Percentiles rank a stretch among this genome's conserved stretches.
These are phyloP conservation scores for Pipistrellus nathusii DNA, from an alignment of 2,797 vertebrate species.

Conservation along the genomic window DNA sequence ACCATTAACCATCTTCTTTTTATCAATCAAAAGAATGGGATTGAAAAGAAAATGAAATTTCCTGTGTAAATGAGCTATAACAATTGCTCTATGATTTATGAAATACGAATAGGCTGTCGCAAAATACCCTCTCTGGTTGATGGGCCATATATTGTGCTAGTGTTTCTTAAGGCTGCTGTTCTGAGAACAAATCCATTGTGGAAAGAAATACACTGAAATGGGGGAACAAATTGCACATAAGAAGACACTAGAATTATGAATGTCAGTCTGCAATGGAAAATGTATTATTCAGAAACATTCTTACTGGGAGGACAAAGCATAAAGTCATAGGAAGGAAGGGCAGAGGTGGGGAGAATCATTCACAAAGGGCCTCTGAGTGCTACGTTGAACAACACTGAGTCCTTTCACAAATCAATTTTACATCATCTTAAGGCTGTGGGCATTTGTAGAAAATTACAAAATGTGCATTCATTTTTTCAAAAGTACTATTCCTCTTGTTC, in stretches of 20 bases:
- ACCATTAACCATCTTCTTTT: conserved; percentile 53
- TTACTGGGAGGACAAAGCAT: conserved; percentile 45
- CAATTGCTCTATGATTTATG: conserved; percentile 59
- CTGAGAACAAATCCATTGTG: conserved; percentile 59
- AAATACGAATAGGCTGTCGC: conserved; percentile 42
- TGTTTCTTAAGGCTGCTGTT: conserved; percentile 50
- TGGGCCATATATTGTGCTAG: not conserved
- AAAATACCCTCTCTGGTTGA: conserved; percentile 15
- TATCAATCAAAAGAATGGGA: conserved; percentile 67
- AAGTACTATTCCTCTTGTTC: not conserved
- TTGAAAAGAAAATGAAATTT: conserved; percentile 57
- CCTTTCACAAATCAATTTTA: conserved; percentile 3
- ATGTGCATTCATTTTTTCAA: not conserved
- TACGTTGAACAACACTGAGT: not conserved
- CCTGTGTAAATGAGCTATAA: conserved; percentile 37
- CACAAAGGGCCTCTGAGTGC: conserved; percentile 30
- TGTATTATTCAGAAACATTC: conserved; percentile 16
- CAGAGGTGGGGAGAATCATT: conserved; percentile 38
- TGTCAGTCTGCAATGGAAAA: conserved; percentile 41
- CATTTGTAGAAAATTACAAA: conserved; percentile 13
- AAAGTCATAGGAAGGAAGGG: conserved; percentile 41
- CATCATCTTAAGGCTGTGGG: not conserved
- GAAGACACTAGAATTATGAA: conserved; percentile 57
- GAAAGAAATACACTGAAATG: conserved; percentile 48
- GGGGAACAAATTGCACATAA: conserved; percentile 32